phyloP scores from a whole-genome alignment of 2,888 invertebrate species.

The Bembecia ichneumoniformis region DNA sequence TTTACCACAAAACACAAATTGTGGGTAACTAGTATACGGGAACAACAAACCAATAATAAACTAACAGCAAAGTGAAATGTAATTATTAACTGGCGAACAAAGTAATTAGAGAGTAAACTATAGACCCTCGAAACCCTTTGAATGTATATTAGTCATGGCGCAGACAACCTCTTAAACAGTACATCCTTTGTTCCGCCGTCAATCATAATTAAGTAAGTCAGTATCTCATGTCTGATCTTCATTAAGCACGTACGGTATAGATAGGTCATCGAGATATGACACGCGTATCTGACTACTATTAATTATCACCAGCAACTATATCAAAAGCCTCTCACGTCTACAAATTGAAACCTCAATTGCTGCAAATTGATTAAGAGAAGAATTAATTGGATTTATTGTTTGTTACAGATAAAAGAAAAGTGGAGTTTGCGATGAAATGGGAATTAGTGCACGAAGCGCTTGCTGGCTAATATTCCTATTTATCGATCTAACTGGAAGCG shows the following conservation, averaged over 20 bases:
- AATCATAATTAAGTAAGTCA: conserved; percentile 21
- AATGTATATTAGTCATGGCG: neutral
- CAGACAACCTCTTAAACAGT: neutral
- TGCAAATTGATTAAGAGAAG: neutral
- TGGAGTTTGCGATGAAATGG: conserved; percentile 47
- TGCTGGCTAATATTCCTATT: conserved; percentile 35
- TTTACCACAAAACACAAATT: too few relatives aligned
- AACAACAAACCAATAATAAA: too few relatives aligned
- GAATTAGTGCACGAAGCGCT: conserved; percentile 45
- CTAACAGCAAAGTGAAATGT: too few relatives aligned
- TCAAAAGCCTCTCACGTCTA: conserved; percentile 9
- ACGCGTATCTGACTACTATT: conserved; percentile 22
- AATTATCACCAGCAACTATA: conserved; percentile 16
- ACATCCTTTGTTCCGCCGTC: conserved; percentile 16
- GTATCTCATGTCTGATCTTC: conserved; percentile 24
- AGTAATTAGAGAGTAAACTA: conserved; percentile 5
- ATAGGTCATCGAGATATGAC: conserved; percentile 24
- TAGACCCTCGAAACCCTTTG: conserved; percentile 3
- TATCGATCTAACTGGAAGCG: conserved; percentile 54
- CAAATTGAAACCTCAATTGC: conserved; percentile 9
- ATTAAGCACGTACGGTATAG: conserved; percentile 19
- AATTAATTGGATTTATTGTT: neutral
- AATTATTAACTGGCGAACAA: too few relatives aligned
- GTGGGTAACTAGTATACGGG: too few relatives aligned
- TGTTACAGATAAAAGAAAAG: conserved; percentile 44